Base-by-base conservation (phyloP, 2,797 vertebrate genomes). In the Oreochromis grahami region DNA sequence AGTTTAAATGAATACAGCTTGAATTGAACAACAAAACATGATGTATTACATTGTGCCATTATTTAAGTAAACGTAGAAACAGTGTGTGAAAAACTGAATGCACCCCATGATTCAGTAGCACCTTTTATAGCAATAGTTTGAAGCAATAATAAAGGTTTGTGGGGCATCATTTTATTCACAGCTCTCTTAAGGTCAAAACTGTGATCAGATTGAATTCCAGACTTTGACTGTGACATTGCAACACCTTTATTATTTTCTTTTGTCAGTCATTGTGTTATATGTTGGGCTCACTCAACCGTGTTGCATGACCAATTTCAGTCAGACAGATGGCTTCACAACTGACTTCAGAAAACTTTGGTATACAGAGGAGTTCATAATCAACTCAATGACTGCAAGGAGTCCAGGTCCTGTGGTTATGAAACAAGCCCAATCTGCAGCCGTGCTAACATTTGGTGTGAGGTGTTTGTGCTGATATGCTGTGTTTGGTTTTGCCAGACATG, bases 21-120 rank as follows among this genome's bases (percentile, higher is more conserved):
- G 36, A 68, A 24, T 6, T 70, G 38, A 70, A 70, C 65, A 17
- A 45, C 38, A 70, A 70, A 43, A 45, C 21, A 17, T 70, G 65
- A 45, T 1, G 8, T 1, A 45, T 70, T 21, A 21, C 38, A 45
- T 43, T 17, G 38, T 45, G 2, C 21, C 5, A 26, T 45, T 45
- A 45, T 26, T 70, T 70, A 70, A 45, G 5, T 45, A 26, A 70
- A 70, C 3, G 0, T 26, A 45, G 38, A 70, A 70, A 26, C 41
- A 26, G 41, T 45, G 14, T 26, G 21, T 45, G 41, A 70, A 48
- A 45, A 48, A 72, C 24, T 17, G 15, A 45, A 26, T 43, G 8
- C 36, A 43, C 38, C 36, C 41, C 15, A 45, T 29, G 24, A 29
- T 72, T 72, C 24, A 29, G 9, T 48, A 72, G 68, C 41, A 48